Evolutionary conservation across 2,888 invertebrate species (phyloP), one percentile per base, ranked within the genome.

Genomic region (Vanessa cardui): DNA sequence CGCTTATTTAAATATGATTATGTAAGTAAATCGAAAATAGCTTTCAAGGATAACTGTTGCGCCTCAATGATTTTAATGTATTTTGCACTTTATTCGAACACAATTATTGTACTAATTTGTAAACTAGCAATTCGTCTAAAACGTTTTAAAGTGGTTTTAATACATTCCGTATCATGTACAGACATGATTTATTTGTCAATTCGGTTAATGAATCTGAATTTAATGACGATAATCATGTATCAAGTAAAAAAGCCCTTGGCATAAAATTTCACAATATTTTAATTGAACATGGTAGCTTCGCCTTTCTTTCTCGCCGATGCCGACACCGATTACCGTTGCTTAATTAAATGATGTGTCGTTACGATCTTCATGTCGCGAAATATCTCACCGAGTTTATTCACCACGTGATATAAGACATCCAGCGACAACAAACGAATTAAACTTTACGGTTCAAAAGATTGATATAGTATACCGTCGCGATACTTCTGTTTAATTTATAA

Each of bases 401-500:
- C 56, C n/a, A 56, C 56, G 33, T 54, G 52, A 56, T 33, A 33
- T 56, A 56, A 54, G 52, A 33, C 56, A 2, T 56, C 33, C 56
- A 21, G 12, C 26, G 52, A 16, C 31, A 21, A 21, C 8, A 47
- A 26, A 47, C 47, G 26, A 33, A 20, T 44, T 33, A 39, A 61
- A 62, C 39, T 16, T 39, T 39, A 61, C 21, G 33, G 20, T 50
- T 7, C 15, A 49, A 44, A 65, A 66, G 66, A 72, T 67, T 68
- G 64, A 72, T 70, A 65, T 63, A 65, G 68, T 64, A 65, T 66
- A 69, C 61, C 64, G 59, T 60, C 62, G 47, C 18, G 18, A n/a
- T 49, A 15, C 31, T 54, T 26, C 52, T 54, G 52, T 54, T 54
- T 31, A 54, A 61, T 61, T 56, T 61, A 56, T 56, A 39, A 33